Evolutionary conservation across 2,888 invertebrate genomes (phyloP), one percentile per base, ranked within the genome.

Genomic region (Anodontia alba): DNA sequence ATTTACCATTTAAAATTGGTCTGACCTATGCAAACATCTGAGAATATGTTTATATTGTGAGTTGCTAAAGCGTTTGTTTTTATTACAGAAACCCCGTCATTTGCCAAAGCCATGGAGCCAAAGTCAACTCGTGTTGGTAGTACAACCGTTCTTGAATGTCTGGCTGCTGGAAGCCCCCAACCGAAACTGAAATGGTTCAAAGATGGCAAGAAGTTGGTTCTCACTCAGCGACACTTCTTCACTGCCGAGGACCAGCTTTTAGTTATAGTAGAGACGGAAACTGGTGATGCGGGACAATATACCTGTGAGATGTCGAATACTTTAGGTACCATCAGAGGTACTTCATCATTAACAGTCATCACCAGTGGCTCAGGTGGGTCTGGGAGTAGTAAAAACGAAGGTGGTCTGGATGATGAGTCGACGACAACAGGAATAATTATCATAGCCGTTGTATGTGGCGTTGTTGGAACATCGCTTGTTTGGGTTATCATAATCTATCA

Each of bases 401-500:
- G 81, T 20, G 89, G 89, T 1, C 95, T 95, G 78, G 96, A 97
- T 91, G 96, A 97, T 91, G 93, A 93, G 42, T 94, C 94, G 1
- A 97, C 97, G 89, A 97, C 97, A 95, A 96, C 97, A 80, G 97
- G 98, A 74, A 97, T 98, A 85, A 97, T 98, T 88, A 96, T 98
- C 91, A 97, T 98, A 89, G 97, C 97, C 3, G 97, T 98, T 0
- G 97, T 98, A 54, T 97, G 97, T 94, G 97, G 98, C 95, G 97
- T 98, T 73, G 97, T 98, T 23, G 96, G 97, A n/a, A 98, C 98
- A 10, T 98, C 98, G 0, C 96, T 97, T 23, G 96, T 98, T 73
- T 98, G 98, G 98, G 97, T 98, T 70, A 96, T 98, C 76, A 97
- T 98, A 84, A 98, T 98, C 90, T 98, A 97, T 94, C 97, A 97